A percentile compares a stretch with the other conserved stretches of the same genome.
Conservation (phyloP, 2,888 invertebrate species). For the Atherix ibis region DNA sequence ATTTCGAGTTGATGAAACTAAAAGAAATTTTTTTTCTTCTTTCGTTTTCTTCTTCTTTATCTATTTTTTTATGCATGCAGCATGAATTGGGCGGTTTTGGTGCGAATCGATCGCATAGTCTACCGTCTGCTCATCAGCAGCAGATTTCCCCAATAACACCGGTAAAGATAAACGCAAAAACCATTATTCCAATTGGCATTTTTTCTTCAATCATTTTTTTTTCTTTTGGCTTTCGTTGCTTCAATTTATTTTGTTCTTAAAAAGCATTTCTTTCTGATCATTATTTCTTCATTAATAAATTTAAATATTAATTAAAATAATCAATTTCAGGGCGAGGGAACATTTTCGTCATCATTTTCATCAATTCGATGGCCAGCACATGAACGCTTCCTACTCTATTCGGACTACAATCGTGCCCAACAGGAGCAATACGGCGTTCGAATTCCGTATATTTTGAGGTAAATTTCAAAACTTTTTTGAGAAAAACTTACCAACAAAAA, state of each 20-base stretch:
- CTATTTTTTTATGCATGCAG: constrained; percentile 32
- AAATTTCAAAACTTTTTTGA: constrained; percentile 2
- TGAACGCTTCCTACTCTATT: constrained; percentile 26
- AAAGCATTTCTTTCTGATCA: neutral
- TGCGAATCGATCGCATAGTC: constrained; percentile 44
- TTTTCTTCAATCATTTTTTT: neutral
- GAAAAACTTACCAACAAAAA: no score
- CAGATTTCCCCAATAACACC: constrained; percentile 53
- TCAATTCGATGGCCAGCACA: constrained; percentile 21
- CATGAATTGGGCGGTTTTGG: constrained; percentile 36
- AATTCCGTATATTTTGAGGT: constrained; percentile 19
- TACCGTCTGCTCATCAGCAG: constrained; percentile 75
- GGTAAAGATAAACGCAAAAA: constrained; percentile 34
- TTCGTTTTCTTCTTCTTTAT: no score
- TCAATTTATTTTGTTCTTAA: no score
- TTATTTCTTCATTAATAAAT: no score
- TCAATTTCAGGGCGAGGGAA: constrained; percentile 37
- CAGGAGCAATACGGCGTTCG: constrained; percentile 28
- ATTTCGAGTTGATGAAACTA: no score
- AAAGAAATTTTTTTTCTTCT: no score
- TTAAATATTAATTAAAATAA: no score
- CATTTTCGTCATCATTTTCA: constrained; percentile 32
- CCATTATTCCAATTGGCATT: neutral
- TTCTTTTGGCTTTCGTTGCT: neutral
- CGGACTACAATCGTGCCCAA: constrained; percentile 37